These are phyloP conservation scores for Chymomyza caudatula DNA, from an alignment of 2,888 invertebrate genomes.

Conservation along the genomic window DNA sequence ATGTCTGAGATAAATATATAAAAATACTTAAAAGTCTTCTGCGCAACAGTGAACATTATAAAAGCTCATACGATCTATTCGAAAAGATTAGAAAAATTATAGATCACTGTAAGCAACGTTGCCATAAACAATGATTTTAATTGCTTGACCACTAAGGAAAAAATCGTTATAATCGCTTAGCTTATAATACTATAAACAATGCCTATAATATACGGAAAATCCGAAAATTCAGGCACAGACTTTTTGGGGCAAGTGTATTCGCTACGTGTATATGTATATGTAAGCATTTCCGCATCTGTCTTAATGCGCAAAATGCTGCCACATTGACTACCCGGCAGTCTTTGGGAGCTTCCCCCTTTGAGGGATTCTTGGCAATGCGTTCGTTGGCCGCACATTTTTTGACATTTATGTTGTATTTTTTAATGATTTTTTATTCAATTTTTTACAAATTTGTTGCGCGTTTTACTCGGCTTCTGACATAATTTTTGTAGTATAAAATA, in stretches of 20 bases:
- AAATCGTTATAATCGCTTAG: neutral
- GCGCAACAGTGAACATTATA: neutral
- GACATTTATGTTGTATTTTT: conserved; percentile 11
- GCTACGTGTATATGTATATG: neutral
- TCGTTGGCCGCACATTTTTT: conserved; percentile 9
- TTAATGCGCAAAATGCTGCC: conserved; percentile 20
- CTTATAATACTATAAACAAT: neutral
- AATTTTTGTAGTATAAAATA: conserved; percentile 45
- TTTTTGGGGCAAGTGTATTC: neutral
- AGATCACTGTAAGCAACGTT: neutral
- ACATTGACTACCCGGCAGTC: conserved; percentile 10
- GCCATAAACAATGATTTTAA: neutral
- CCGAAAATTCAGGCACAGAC: neutral
- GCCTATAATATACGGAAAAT: neutral
- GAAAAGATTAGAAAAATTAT: neutral
- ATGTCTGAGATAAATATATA: conserved; percentile 13
- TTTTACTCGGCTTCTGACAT: conserved; percentile 31
- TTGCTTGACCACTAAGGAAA: neutral
- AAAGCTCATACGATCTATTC: neutral
- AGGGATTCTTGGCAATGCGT: conserved; percentile 13
- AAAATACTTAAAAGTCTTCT: neutral
- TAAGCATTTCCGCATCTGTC: neutral
- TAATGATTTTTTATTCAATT: conserved; percentile 10
- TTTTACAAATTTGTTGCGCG: conserved; percentile 14
- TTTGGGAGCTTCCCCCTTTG: neutral